phyloP scores from a whole-genome alignment of 2,113 vertebrate species.

The Pangasianodon hypophthalmus region DNA sequence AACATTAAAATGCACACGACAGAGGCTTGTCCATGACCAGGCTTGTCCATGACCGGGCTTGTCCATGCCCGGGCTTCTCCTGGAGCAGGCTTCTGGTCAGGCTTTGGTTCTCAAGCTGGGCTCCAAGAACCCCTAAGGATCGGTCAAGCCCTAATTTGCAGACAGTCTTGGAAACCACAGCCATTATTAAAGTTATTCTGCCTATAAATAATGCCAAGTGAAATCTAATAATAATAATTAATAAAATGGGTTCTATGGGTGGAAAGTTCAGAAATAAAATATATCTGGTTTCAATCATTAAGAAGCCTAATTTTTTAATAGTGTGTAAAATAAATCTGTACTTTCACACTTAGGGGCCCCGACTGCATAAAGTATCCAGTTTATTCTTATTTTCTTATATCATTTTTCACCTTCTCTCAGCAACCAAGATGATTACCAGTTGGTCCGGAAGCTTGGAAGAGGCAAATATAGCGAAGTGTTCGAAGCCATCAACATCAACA shows the following conservation, averaged over 20 bases:
- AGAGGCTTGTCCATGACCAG: not conserved
- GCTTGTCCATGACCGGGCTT: not conserved
- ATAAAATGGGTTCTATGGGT: too few relatives aligned
- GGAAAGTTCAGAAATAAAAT: not conserved
- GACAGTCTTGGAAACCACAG: not conserved
- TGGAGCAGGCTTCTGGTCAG: not conserved
- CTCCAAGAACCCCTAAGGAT: not conserved
- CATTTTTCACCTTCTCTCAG: slow-evolving; percentile 68
- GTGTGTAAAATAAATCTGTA: not conserved
- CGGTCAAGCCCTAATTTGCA: not conserved
- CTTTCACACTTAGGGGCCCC: not conserved
- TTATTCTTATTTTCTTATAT: slow-evolving; percentile 27
- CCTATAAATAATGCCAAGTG: too few relatives aligned
- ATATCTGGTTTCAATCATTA: not conserved
- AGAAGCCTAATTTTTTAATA: not conserved
- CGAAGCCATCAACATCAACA: slow-evolving; percentile 98
- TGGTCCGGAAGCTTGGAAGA: slow-evolving; percentile 93
- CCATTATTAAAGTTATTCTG: too few relatives aligned
- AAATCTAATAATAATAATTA: too few relatives aligned
- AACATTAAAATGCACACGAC: not conserved
- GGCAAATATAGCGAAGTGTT: slow-evolving; percentile 99
- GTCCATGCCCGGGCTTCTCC: not conserved
- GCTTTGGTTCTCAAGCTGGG: not conserved
- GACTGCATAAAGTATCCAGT: not conserved
- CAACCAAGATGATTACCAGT: slow-evolving; percentile 97